Evolutionary conservation across 2,113 vertebrate genomes (phyloP), one percentile per base, ranked within the genome.

Genomic region (Felis chaus): DNA sequence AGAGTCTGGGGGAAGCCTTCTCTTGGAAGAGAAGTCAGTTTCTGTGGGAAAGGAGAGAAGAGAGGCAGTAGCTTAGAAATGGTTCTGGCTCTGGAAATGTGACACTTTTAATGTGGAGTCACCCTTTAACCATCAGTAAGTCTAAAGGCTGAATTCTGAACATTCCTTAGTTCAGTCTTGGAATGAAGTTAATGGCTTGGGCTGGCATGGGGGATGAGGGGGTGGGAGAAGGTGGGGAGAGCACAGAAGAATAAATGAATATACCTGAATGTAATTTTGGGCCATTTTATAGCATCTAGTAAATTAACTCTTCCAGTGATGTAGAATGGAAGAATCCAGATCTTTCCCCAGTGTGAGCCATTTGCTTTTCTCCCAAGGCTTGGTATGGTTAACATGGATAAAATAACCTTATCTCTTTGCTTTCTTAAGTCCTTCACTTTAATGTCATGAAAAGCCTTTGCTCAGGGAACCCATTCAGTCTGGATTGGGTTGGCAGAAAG

Each of bases 401-500:
- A 94, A 93, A 63, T 83, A 91, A 41, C 3, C 15, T 89, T 94
- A 93, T 57, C 25, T 83, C 10, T 93, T 92, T 91, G 31, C 31
- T 89, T 66, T 89, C 25, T 63, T 73, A 89, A 89, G 19, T 71
- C 63, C 15, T 92, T 83, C 57, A 31, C 21, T 78, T 66, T 91
- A 92, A 81, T 74, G 36, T 95, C 57, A 61, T 55, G 39, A 76
- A 95, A 95, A 93, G 23, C 41, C 50, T 96, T 92, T 87, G 23
- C n/a, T 95, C n/a, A 31, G 21, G 50, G 6, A 96, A n/a, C 1
- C 0, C 16, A 83, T 94, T 27, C 50, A 55, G 8, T 33, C 68
- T 84, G 76, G 23, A 50, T 23, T 48, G 33, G 12, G 19, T 45
- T 84, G 68, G 65, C 21, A 89, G 39, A 76, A 74, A 10, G 61